Evolutionary conservation across 2,797 vertebrate species (phyloP).

Genomic region (Zalophus californianus): DNA sequence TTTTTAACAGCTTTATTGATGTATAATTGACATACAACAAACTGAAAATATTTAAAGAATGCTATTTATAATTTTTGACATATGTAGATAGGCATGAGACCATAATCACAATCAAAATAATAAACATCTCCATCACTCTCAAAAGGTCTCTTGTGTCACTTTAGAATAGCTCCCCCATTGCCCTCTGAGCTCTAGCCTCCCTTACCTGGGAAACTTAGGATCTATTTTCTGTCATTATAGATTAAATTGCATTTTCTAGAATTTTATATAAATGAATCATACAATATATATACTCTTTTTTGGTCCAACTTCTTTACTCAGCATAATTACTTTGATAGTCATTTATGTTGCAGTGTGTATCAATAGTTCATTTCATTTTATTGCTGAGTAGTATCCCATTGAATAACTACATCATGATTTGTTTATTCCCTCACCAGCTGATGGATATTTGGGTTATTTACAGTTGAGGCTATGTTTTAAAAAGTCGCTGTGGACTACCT

Average conservation of each 20-base stretch:
- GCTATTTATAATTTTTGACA: neutral
- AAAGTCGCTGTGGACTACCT: neutral
- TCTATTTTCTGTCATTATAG: neutral
- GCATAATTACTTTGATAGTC: conserved; percentile 47
- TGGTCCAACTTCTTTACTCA: neutral
- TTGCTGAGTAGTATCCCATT: neutral
- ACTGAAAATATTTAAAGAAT: neutral
- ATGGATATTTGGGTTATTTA: neutral
- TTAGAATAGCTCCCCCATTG: neutral
- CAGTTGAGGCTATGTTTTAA: neutral
- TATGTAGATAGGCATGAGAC: neutral
- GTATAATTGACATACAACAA: neutral
- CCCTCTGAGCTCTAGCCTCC: neutral
- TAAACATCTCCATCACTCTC: neutral
- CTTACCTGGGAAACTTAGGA: neutral
- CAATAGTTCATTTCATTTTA: conserved; percentile 46
- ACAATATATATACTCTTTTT: neutral
- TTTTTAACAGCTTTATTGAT: neutral
- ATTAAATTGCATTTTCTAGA: conserved; percentile 52
- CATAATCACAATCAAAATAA: conserved; percentile 15
- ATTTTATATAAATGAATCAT: neutral
- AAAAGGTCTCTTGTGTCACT: neutral
- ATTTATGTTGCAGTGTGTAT: neutral
- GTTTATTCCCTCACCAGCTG: neutral
- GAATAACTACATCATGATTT: neutral